Conservation (phyloP, 2,797 vertebrate species). For the Podarcis lilfordi region DNA sequence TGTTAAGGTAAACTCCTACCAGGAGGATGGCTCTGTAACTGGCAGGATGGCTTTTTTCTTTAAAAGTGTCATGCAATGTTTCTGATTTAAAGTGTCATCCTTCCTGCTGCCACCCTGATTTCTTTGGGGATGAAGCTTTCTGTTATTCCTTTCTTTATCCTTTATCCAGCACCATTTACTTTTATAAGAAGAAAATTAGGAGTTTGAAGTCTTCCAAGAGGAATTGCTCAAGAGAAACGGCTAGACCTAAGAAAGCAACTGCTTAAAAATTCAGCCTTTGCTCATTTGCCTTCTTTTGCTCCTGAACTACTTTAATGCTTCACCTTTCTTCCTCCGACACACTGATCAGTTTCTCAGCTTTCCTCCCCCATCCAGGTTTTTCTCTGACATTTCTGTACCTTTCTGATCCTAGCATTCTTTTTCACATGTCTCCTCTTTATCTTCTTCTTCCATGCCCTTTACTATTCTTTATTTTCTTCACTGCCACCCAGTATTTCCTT, state of each 20-base stretch:
- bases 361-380: not conserved
- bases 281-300: not conserved
- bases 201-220: not conserved
- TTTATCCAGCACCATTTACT: not conserved
- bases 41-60: not conserved
- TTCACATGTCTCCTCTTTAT: not conserved
- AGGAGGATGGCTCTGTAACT: not conserved
- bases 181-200: not conserved
- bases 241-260: not conserved
- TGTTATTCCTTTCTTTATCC: not conserved
- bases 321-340: not conserved
- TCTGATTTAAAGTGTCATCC: not conserved
- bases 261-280: not conserved
- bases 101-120: not conserved
- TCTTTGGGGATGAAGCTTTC: not conserved
- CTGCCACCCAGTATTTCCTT: too few relatives aligned
- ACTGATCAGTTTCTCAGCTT: too few relatives aligned
- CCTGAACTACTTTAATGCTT: not conserved
- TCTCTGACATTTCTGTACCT: not conserved
- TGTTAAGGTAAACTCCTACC: not conserved
- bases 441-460: not conserved
- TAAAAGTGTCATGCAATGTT: not conserved
- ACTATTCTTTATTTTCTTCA: not conserved
- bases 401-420: not conserved
- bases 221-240: not conserved